These are phyloP conservation scores for Mesocentrotus franciscanus DNA, from an alignment of 53 echinoderm and acorn worm genomes.

Conservation along the genomic window DNA sequence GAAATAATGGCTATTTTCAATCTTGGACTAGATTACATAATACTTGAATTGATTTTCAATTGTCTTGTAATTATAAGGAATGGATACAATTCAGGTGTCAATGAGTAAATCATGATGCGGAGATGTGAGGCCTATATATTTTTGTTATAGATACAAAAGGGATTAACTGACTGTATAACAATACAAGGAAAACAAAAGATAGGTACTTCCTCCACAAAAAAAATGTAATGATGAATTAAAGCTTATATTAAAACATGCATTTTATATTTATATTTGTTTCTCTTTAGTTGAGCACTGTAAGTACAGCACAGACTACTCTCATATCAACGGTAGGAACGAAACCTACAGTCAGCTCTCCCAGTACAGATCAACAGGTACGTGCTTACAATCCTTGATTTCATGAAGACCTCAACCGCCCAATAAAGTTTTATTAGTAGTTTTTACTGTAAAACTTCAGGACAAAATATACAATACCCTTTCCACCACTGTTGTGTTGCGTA, in stretches of 20 bases:
- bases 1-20: background rate
- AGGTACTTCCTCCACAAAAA: background rate
- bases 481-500: background rate
- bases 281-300: slow-evolving; percentile 56
- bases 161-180: background rate
- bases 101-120: background rate
- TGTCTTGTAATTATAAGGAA: background rate
- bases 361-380: slow-evolving; percentile 47
- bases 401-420: background rate
- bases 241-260: background rate
- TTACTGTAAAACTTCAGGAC: background rate
- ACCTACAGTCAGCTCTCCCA: slow-evolving; percentile 54
- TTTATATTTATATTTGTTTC: background rate
- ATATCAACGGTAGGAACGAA: slow-evolving; percentile 67
- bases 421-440: background rate
- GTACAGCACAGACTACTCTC: slow-evolving; percentile 68
- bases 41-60: background rate
- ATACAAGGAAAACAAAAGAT: background rate
- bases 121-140: background rate
- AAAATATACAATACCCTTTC: background rate
- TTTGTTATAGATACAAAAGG: background rate
- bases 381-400: background rate
- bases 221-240: background rate
- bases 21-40: background rate
- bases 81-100: background rate